Base-by-base conservation (phyloP, 2,113 vertebrate genomes). In the Hemichromis elongatus region DNA sequence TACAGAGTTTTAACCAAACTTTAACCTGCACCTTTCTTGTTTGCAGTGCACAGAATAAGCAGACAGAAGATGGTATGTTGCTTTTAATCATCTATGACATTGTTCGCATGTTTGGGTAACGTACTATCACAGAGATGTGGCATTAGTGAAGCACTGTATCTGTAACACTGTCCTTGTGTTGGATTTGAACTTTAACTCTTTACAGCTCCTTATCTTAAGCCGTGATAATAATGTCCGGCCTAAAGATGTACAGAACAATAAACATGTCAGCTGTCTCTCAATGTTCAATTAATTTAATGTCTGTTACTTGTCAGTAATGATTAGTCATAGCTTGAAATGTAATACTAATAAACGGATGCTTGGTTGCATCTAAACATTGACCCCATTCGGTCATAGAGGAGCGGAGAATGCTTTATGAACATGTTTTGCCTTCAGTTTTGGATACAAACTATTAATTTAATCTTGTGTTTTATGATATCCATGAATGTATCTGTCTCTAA, bases 1-100 rank as follows among this genome's bases (percentile, higher is more conserved):
- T 21, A 7, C 6, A 5, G 59, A 12, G 0, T 14, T 68, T 9
- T 9, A 70, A 45, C 21, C 9, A 5, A 37, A 6, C 24, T 50
- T 2, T 73, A 50, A 50, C 68, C 24, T 73, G 12, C 37, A 5
- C 1, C 19, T 55, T 37, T 79, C 24, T 91, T 88, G 26, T 0
- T 86, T 86, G 37, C 87, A 96, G 96, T 47, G 50, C 19, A 9
- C 70, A 86, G 81, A 88, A 50, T 80, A 83, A 73, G 59, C 40
- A 87, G 6, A 83, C 19, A 81, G 83, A 94, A 53, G 78, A 86
- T 77, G 95, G 96, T 96, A 93, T n/a, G 95, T 93, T 82, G 52
- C 7, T 40, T 83, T 86, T 55, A 13, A 35, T 61, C 2, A 42
- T 82, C 1, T 33, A 52, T 2, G 37, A 13, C 68, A 40, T 9